Evolutionary conservation across 2,888 invertebrate genomes (phyloP), one percentile per base, ranked within the genome.

Genomic region (Plutella xylostella): DNA sequence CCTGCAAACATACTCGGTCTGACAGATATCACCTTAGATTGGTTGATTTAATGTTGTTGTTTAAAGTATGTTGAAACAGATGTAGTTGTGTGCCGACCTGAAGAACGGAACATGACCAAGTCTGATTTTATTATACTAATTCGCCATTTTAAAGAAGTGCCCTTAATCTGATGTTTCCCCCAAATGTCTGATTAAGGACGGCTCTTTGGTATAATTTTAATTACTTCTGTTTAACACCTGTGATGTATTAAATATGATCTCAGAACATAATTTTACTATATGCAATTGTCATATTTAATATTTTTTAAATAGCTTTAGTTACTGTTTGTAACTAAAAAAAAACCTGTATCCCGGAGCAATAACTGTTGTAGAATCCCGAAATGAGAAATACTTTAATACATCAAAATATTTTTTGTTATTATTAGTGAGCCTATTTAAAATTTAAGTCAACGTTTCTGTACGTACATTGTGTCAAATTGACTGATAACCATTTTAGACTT

Each of bases 181-280:
- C n/a, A 42, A 19, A 5, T 31, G 14, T 31, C 42, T 31, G 7
- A 20, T 48, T 47, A 45, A 45, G 43, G 40, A 42, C 48, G 48
- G 41, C 48, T 18, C 42, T 50, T 48, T 17, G 38, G 40, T 47
- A 45, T 52, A 55, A 49, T 48, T 54, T 50, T 55, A 50, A 51
- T 54, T 50, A 51, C 65, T 74, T 71, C 79, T 76, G 75, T 80
- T 72, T 77, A 83, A 86, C 85, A 86, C 86, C 87, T 87, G 87
- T 87, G 87, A 87, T 87, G 87, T 87, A 86, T 87, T 87, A 86
- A 86, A 85, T 85, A 85, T 87, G 87, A 87, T 87, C 86, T 86
- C 86, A 85, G 75, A 77, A 80, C 74, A 82, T 84, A 74, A 83
- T 83, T 77, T 72, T 70, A 75, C 74, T 79, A 70, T 77, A 76